Conservation (phyloP, 2,797 vertebrate species). For the Vespertilio murinus region DNA sequence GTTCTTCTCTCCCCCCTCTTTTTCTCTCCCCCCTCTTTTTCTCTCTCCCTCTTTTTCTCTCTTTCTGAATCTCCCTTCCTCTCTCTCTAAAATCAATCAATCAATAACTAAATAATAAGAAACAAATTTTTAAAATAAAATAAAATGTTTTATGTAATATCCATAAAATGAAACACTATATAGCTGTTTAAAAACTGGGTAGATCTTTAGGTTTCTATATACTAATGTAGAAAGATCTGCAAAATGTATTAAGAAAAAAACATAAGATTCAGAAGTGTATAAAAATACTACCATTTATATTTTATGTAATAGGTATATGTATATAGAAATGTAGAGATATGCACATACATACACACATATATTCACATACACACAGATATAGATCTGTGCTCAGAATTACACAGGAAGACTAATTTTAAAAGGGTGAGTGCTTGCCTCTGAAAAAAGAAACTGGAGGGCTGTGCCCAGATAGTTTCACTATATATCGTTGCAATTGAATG, state of each 20-base stretch:
- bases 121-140: too few species aligned
- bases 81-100: too few species aligned
- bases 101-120: too few species aligned
- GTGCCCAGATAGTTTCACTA: background rate
- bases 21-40: too few species aligned
- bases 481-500: background rate
- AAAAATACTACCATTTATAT: constrained; percentile 3
- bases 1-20: too few species aligned
- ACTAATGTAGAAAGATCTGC: background rate
- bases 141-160: background rate
- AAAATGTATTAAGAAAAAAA: constrained; percentile 16
- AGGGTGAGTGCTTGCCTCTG: background rate
- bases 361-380: background rate
- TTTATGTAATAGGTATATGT: background rate
- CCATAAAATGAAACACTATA: background rate
- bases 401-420: background rate
- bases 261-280: background rate
- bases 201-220: background rate
- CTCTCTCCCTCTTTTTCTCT: too few species aligned
- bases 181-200: background rate
- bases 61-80: too few species aligned
- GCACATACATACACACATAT: background rate
- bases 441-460: background rate
- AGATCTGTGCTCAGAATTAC: background rate
- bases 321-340: background rate